Base-by-base conservation (phyloP, 2,797 vertebrate genomes). In the Acrossocheilus fasciatus region DNA sequence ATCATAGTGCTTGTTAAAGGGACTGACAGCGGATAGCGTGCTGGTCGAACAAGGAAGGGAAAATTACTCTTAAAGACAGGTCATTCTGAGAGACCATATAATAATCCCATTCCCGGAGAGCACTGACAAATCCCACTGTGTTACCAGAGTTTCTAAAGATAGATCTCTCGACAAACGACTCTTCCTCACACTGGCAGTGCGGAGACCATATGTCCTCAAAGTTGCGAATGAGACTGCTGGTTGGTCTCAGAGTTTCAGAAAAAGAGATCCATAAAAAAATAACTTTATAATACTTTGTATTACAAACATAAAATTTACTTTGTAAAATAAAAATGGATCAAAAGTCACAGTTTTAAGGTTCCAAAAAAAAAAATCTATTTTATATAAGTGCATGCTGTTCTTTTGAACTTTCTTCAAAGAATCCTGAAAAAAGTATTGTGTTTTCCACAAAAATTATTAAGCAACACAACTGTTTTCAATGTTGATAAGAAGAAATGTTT, bases 41-140 rank as follows among this genome's bases (percentile, higher is more conserved):
- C 62, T 59, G 74, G 34, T 66, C 59, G 26, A 36, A 79, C 43
- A 72, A 83, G 66, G 12, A 59, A 11, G 57, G 64, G 30, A 43
- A 87, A 87, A 87, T 84, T 20, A 85, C 83, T 85, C 62, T 57
- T 85, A 78, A 84, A 84, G 68, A 64, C 14, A 23, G 50, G 82
- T 43, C 72, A 78, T 81, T 78, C 73, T 78, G 57, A 84, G 72
- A 86, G 47, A 75, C 36, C 64, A 50, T 50, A 74, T 75, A 85
- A 85, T 85, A 75, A 62, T 69, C 52, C 30, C 17, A 43, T 70
- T 75, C 59, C 17, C 10, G 30, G 10, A 78, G 36, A 69, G 62
- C 47, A 12, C 73, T 57, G 79, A 85, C 64, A 81, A 75, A 82
- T 68, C 62, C 66, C 30, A 47, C 64, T 14, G 30, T 15, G 30